A percentile compares a stretch with the other conserved stretches of the same genome.
These are phyloP conservation scores for Nomia melanderi DNA, from an alignment of 1,140 invertebrate species.

Conservation along the genomic window DNA sequence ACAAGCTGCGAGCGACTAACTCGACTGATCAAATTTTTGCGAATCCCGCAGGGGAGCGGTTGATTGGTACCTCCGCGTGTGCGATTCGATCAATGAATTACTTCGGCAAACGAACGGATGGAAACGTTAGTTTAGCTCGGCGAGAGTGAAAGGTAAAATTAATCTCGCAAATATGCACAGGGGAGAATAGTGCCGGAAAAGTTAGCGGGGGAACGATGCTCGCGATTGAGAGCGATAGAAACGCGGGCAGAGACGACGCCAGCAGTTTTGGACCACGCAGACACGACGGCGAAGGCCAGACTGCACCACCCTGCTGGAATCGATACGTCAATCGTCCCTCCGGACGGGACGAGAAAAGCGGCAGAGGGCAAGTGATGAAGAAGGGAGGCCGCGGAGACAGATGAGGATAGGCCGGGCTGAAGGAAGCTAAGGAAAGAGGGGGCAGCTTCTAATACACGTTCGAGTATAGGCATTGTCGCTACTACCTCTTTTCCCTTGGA, in stretches of 20 bases:
- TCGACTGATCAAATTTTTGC: no score
- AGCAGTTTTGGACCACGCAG: conserved; percentile 69
- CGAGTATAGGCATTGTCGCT: neutral
- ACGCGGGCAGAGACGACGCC: conserved; percentile 60
- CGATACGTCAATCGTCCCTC: conserved; percentile 73
- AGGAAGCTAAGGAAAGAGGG: conserved; percentile 20
- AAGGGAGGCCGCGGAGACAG: conserved; percentile 33
- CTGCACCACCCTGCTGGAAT: conserved; percentile 71
- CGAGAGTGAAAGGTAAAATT: no score
- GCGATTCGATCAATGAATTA: no score
- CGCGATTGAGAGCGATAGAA: no score
- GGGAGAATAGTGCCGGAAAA: no score
- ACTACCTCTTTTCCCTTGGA: neutral
- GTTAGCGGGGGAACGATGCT: no score
- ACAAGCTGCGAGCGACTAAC: no score
- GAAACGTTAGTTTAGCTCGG: no score
- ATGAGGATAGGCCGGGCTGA: conserved; percentile 23
- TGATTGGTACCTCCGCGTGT: no score
- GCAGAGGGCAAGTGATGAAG: conserved; percentile 37
- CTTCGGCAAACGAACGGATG: no score
- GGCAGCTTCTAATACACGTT: conserved; percentile 21
- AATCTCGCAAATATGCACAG: no score
- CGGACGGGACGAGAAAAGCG: conserved; percentile 58
- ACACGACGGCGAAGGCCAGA: conserved; percentile 70
- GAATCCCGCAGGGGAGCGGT: no score